Percentiles rank a stretch among this genome's conserved stretches.
These are phyloP conservation scores for Drosophila kohkoa DNA, from an alignment of 1,140 invertebrate species.

Conservation along the genomic window DNA sequence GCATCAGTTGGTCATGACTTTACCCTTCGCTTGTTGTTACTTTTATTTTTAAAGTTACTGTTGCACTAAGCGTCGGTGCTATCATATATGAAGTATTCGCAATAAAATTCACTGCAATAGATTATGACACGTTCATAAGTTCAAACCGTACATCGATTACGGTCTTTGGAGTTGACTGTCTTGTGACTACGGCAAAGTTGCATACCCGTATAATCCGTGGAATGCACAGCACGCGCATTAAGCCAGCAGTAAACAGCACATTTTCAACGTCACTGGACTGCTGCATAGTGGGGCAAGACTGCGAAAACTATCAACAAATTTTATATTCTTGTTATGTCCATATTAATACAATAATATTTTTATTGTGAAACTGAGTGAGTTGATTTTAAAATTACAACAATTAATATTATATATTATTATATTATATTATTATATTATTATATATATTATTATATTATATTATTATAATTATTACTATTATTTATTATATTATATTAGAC, in stretches of 20 bases:
- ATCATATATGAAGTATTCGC: conserved; percentile 61
- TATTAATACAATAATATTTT: too few relatives aligned
- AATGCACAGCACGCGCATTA: conserved; percentile 57
- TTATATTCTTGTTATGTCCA: too few relatives aligned
- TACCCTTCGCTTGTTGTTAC: conserved; percentile 2
- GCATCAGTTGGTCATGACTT: conserved; percentile 28
- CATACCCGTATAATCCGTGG: conserved; percentile 52
- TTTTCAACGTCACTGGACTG: conserved; percentile 40
- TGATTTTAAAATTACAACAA: too few relatives aligned
- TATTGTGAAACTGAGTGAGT: too few relatives aligned
- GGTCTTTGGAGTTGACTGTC: conserved; percentile 32
- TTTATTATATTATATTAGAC: too few relatives aligned
- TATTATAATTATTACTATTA: too few relatives aligned
- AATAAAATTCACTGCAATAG: conserved; percentile 80
- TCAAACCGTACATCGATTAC: conserved; percentile 63
- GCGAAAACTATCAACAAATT: not conserved
- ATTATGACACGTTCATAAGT: conserved; percentile 74
- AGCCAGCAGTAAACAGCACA: conserved; percentile 71
- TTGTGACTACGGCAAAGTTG: conserved; percentile 42
- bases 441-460: too few relatives aligned
- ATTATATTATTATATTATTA: too few relatives aligned
- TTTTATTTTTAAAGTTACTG: conserved; percentile 23
- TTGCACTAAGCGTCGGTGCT: conserved; percentile 17
- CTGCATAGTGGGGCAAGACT: conserved; percentile 37
- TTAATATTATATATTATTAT: too few relatives aligned